Evolutionary conservation across 2,888 invertebrate species (phyloP).

Genomic region (Hemaris fuciformis): DNA sequence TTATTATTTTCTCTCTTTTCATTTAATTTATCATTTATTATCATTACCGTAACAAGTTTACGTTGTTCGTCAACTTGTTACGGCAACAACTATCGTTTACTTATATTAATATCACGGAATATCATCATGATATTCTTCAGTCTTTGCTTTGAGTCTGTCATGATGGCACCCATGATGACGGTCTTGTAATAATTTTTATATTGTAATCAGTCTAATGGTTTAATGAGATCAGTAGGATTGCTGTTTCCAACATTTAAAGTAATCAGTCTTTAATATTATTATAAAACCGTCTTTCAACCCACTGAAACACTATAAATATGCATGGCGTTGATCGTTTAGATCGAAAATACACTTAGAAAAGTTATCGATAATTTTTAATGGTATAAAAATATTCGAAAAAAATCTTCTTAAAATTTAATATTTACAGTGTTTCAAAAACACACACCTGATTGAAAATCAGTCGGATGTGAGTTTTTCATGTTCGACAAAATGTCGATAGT

Average conservation of each 20-base stretch:
- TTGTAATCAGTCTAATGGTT: background rate
- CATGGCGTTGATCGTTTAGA: background rate
- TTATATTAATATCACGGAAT: constrained; percentile 33
- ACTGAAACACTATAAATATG: constrained; percentile 22
- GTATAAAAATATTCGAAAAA: background rate
- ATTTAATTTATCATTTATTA: background rate
- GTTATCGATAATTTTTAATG: background rate
- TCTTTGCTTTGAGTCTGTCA: constrained; percentile 28
- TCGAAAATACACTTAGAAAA: too few species aligned
- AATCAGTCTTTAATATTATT: background rate
- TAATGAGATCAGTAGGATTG: background rate
- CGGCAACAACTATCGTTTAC: constrained; percentile 11
- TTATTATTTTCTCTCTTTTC: constrained; percentile 17
- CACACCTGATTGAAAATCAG: background rate
- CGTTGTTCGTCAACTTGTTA: background rate
- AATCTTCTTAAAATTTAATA: background rate
- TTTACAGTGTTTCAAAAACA: constrained; percentile 6
- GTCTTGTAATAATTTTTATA: constrained; percentile 6
- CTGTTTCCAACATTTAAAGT: background rate
- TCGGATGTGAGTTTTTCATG: background rate
- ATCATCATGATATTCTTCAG: constrained; percentile 42
- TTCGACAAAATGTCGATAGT: background rate
- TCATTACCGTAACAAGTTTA: constrained; percentile 4
- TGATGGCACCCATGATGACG: constrained; percentile 39
- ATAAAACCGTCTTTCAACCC: constrained; percentile 20